Conservation (phyloP, 2,797 vertebrate genomes). For the Rhincodon typus region DNA sequence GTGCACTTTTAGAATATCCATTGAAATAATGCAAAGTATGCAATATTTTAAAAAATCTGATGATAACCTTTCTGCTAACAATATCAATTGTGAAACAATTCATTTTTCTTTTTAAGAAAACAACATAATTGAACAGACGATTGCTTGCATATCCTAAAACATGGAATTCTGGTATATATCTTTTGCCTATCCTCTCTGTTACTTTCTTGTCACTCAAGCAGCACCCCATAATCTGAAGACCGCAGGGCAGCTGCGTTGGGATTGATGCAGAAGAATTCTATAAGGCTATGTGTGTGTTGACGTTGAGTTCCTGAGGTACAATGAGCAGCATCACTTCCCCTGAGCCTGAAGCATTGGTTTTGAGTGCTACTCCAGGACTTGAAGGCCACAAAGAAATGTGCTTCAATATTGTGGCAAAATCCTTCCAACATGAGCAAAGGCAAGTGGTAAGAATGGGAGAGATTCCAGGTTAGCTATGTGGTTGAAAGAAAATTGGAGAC, state of each 20-base stretch:
- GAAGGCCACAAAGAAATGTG: no score
- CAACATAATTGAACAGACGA: background rate
- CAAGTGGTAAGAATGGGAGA: no score
- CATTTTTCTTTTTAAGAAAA: background rate
- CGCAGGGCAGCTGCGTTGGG: background rate
- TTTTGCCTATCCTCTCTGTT: background rate
- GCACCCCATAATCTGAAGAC: no score
- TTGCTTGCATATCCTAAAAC: background rate
- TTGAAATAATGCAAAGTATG: background rate
- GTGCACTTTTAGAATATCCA: background rate
- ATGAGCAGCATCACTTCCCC: no score
- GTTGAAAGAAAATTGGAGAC: no score
- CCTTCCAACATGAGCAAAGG: no score
- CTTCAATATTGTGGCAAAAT: no score
- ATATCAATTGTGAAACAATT: background rate
- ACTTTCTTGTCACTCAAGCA: background rate
- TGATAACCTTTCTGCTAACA: background rate
- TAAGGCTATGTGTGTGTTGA: background rate
- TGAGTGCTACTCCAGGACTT: no score
- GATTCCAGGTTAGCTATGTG: no score
- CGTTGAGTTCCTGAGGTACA: no score
- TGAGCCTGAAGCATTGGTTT: no score
- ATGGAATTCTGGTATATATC: background rate
- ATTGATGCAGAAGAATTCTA: background rate
- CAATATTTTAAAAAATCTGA: background rate